These are phyloP conservation scores for Tuberolachnus salignus DNA, from an alignment of 2,888 invertebrate species.

Conservation along the genomic window DNA sequence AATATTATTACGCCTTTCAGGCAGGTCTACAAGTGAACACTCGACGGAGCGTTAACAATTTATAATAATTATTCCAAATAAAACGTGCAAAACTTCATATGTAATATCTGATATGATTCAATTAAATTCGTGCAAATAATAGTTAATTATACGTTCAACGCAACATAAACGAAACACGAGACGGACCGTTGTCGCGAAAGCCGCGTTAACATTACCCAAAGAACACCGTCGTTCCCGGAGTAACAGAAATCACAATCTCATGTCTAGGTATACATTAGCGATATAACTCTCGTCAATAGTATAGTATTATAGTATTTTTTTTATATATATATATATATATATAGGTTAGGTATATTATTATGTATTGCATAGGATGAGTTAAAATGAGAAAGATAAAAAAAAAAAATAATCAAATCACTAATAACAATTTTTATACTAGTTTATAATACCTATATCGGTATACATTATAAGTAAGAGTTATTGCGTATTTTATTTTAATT, in stretches of 20 bases:
- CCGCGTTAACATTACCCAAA: neutral
- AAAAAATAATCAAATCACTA: constrained; percentile 16
- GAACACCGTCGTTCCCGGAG: constrained; percentile 2
- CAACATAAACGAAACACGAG: constrained; percentile 23
- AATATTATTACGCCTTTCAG: neutral
- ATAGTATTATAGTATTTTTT: neutral
- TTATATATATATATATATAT: too few relatives aligned
- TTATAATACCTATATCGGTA: constrained; percentile 9
- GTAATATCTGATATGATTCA: constrained; percentile 37
- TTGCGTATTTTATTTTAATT: constrained; percentile 18
- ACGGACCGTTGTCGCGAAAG: constrained; percentile 40
- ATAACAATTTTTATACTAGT: constrained; percentile 26
- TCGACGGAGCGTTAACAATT: constrained; percentile 30
- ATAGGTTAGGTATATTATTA: constrained; percentile 9
- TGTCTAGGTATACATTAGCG: neutral
- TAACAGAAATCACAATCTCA: neutral
- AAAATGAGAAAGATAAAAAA: neutral
- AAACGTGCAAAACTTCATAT: constrained; percentile 50
- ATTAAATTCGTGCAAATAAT: constrained; percentile 55
- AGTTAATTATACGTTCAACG: constrained; percentile 40
- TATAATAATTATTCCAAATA: constrained; percentile 30
- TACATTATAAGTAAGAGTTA: constrained; percentile 29
- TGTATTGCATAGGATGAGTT: neutral
- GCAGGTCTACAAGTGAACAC: constrained; percentile 8
- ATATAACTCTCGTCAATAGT: constrained; percentile 16